Base-by-base conservation (phyloP, 2,888 invertebrate genomes). In the Melinopterus prodromus region DNA sequence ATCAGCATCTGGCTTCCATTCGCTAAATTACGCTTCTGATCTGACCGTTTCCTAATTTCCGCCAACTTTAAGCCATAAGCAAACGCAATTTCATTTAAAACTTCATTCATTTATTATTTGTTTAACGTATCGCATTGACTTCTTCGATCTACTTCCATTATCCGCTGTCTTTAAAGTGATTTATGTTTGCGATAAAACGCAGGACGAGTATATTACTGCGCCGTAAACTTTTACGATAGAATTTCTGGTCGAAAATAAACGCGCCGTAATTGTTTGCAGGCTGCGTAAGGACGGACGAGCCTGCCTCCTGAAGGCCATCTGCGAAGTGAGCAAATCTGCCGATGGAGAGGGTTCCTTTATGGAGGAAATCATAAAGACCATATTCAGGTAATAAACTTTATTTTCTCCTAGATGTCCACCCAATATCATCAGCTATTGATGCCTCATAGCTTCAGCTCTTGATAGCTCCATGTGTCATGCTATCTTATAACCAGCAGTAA, bases 251-350 rank as follows among this genome's bases (percentile, higher is more conserved):
- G 77, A 70, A 26, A 74, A 74, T 80, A 77, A 80, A 69, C 16
- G 70, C 38, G n/a, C 12, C 37, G 74, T 75, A 77, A 80, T 79
- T 84, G 80, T 83, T 86, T 86, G 36, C 82, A 89, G 89, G 79
- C 85, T 88, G 83, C 86, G 86, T 71, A 86, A 85, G 82, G 86
- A 89, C 82, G 94, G 94, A 14, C 91, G 90, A 83, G 91, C 91
- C 80, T 94, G 94, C 89, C 90, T 94, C 82, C 90, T 93, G 84
- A 93, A 92, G 86, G 91, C 92, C 85, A 90, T 94, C 87, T 94
- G 94, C 88, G 91, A 92, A 86, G 90, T 93, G 26, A 92, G 92
- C 86, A 79, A 79, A 77, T 89, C 90, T 37, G 83, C 82, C 16
- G 84, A 85, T 53, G 84, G 86, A 80, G 91, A 91, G 83, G 93